These are phyloP conservation scores for Aurelia coerulea DNA, from an alignment of 30 jellyfish, hydroid and myxozoan species.

Conservation along the genomic window DNA sequence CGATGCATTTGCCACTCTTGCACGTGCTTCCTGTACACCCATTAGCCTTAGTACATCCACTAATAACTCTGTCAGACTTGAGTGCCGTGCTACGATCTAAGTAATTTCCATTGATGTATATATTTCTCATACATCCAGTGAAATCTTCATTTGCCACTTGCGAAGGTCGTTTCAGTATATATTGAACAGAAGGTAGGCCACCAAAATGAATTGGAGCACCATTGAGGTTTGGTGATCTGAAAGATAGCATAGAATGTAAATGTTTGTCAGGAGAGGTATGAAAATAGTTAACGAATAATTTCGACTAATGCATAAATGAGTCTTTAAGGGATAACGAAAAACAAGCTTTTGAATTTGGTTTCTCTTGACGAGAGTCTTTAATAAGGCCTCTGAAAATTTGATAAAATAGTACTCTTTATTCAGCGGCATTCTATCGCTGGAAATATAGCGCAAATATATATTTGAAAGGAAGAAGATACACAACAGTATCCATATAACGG, in stretches of 20 bases:
- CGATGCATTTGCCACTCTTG: conserved; percentile 72
- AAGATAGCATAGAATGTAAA: not conserved
- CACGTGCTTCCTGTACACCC: conserved; percentile 58
- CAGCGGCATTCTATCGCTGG: too few species aligned
- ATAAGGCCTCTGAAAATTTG: too few species aligned
- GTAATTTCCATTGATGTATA: conserved; percentile 41
- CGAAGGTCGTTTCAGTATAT: conserved; percentile 26
- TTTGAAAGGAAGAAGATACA: too few species aligned
- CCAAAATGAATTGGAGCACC: conserved; percentile 62
- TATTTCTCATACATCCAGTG: conserved; percentile 73
- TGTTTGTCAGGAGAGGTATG: too few species aligned
- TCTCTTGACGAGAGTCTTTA: too few species aligned
- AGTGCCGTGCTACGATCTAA: conserved; percentile 32
- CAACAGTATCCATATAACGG: too few species aligned
- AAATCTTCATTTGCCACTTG: conserved; percentile 61
- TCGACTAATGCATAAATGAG: too few species aligned
- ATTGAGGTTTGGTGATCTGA: conserved; percentile 58
- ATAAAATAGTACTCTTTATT: too few species aligned
- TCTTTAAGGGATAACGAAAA: too few species aligned
- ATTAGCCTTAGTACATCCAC: conserved; percentile 72
- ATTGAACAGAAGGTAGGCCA: conserved; percentile 53
- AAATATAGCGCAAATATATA: too few species aligned
- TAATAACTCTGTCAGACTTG: conserved; percentile 31
- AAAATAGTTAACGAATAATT: too few species aligned
- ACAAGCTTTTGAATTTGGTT: too few species aligned